Evolutionary conservation across 2,797 vertebrate species (phyloP).

Genomic region (Melanotaenia boesemani): DNA sequence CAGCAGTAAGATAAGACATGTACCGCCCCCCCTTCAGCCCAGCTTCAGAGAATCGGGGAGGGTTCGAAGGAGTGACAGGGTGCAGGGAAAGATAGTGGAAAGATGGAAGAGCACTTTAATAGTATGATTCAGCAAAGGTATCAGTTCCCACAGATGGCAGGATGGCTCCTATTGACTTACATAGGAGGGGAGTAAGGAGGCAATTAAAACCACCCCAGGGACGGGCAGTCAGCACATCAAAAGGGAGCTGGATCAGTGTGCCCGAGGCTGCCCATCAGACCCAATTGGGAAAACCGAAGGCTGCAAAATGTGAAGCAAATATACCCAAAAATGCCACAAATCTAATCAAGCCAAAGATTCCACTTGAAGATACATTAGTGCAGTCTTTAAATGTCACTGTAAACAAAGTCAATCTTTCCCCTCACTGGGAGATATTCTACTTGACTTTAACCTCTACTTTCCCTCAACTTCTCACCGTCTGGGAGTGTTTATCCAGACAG

Average conservation of each 20-base stretch:
- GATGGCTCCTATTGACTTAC: conserved; percentile 79
- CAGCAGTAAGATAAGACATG: conserved; percentile 61
- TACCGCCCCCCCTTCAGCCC: conserved; percentile 17
- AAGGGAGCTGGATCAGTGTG: conserved; percentile 52
- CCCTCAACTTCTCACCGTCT: conserved; percentile 8
- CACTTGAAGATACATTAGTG: not conserved
- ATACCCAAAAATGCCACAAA: conserved; percentile 25
- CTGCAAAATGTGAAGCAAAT: conserved; percentile 29
- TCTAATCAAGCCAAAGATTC: conserved; percentile 12
- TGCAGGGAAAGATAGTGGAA: conserved; percentile 50
- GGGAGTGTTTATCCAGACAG: conserved; percentile 16
- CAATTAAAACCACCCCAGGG: conserved; percentile 75
- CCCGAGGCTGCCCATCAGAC: conserved; percentile 34
- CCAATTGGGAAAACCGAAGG: conserved; percentile 20
- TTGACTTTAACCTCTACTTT: conserved; percentile 13
- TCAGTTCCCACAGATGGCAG: conserved; percentile 82
- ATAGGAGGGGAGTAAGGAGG: conserved; percentile 71
- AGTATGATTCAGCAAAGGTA: conserved; percentile 83
- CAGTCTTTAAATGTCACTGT: conserved; percentile 43
- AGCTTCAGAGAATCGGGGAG: conserved; percentile 14
- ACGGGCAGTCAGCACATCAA: conserved; percentile 71
- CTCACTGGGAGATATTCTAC: not conserved
- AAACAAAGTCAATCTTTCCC: conserved; percentile 13
- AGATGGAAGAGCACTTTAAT: conserved; percentile 71
- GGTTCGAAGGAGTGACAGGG: conserved; percentile 47